Conservation (phyloP, 2,888 invertebrate species). For the Apoderus coryli region DNA sequence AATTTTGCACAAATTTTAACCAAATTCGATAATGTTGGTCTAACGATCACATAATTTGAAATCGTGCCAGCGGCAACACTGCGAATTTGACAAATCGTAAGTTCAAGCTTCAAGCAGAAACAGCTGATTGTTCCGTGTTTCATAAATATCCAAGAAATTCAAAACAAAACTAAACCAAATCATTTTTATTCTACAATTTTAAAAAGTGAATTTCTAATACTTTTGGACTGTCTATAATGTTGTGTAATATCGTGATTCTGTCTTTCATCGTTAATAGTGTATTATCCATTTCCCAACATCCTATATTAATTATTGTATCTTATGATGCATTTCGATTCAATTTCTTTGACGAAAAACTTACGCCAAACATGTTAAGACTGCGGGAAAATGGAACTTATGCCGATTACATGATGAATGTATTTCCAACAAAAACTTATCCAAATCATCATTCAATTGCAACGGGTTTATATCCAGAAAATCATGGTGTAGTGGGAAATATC, state of each 20-base stretch:
- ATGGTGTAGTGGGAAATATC: slow-evolving; percentile 51
- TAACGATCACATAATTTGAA: too few relatives aligned
- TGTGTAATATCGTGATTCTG: not conserved
- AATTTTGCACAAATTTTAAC: too few relatives aligned
- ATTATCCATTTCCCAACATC: slow-evolving; percentile 28
- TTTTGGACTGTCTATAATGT: too few relatives aligned
- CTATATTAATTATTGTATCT: slow-evolving; percentile 45
- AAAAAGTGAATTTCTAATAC: too few relatives aligned
- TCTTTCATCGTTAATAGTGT: not conserved
- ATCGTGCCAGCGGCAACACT: too few relatives aligned
- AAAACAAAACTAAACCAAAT: too few relatives aligned
- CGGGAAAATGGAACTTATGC: slow-evolving; percentile 40
- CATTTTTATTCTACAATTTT: too few relatives aligned
- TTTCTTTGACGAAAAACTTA: slow-evolving; percentile 42
- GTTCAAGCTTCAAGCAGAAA: too few relatives aligned
- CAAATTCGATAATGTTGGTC: too few relatives aligned
- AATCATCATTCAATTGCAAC: slow-evolving; percentile 62
- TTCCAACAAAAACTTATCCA: slow-evolving; percentile 58
- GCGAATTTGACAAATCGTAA: too few relatives aligned
- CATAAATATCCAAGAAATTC: too few relatives aligned
- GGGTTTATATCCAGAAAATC: slow-evolving; percentile 50
- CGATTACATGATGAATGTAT: slow-evolving; percentile 44
- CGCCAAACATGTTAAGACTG: slow-evolving; percentile 43
- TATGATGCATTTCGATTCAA: slow-evolving; percentile 59
- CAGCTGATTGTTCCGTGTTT: too few relatives aligned